Percentiles rank a stretch among this genome's conserved stretches.
Evolutionary conservation across 2,797 vertebrate genomes (phyloP).

Genomic region (Echeneis naucrates): DNA sequence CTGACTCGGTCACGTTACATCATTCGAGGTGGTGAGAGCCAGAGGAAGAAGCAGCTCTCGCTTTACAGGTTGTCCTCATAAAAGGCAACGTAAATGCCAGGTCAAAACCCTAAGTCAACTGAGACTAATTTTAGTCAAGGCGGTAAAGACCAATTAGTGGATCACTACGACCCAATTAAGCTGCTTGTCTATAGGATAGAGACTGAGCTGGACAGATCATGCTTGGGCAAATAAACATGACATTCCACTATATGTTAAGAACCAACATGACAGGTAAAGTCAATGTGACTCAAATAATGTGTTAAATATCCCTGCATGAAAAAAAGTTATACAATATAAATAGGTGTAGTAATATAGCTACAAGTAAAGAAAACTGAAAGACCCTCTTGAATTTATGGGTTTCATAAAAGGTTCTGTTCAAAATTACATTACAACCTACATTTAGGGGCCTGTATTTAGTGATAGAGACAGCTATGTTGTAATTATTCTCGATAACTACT

Average conservation of each 20-base stretch:
- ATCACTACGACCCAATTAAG: constrained; percentile 75
- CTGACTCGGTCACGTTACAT: constrained; percentile 18
- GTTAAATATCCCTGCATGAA: neutral
- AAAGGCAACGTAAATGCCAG: constrained; percentile 29
- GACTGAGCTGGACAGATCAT: constrained; percentile 21
- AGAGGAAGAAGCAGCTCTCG: constrained; percentile 2
- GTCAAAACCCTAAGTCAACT: constrained; percentile 57
- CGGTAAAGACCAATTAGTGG: constrained; percentile 78
- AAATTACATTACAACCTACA: neutral
- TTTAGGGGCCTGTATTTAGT: neutral
- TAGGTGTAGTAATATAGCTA: neutral
- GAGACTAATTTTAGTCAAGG: constrained; percentile 65
- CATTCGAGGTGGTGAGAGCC: constrained; percentile 24
- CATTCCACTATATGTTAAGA: neutral
- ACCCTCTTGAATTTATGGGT: neutral
- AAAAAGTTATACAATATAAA: neutral
- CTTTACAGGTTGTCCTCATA: constrained; percentile 2
- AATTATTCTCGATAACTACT: neutral
- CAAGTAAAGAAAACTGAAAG: neutral
- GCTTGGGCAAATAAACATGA: constrained; percentile 16
- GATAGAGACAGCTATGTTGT: neutral
- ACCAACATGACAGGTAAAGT: neutral
- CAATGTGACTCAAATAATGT: neutral
- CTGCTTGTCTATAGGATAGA: constrained; percentile 15
- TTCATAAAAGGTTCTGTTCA: neutral